A percentile compares a stretch with the other conserved stretches of the same genome.
Conservation (phyloP, 2,113 vertebrate species). For the Trogon surrucura region DNA sequence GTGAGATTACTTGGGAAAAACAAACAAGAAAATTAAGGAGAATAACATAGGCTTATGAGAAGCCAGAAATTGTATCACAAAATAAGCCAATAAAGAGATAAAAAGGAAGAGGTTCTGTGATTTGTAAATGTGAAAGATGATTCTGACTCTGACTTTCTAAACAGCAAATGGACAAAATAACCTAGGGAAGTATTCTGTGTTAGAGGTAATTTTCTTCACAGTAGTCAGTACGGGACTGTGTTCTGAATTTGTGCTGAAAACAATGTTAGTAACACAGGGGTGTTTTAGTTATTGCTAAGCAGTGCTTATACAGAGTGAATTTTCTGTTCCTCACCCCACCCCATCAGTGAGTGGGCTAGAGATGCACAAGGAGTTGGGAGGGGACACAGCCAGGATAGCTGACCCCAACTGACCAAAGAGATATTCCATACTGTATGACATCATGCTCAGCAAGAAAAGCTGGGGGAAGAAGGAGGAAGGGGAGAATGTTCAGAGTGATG, state of each 20-base stretch:
- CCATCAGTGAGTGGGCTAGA: too few relatives aligned
- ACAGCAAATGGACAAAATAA: background rate
- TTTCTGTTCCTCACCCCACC: too few relatives aligned
- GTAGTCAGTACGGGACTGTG: too few relatives aligned
- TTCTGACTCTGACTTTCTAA: background rate
- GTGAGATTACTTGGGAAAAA: background rate
- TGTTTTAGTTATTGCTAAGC: too few relatives aligned
- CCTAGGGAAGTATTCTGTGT: background rate
- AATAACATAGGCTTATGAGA: background rate
- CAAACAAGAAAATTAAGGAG: background rate
- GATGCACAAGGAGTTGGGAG: background rate
- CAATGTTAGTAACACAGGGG: too few relatives aligned
- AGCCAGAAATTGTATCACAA: background rate
- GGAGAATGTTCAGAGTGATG: too few relatives aligned
- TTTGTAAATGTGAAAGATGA: background rate
- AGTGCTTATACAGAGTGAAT: too few relatives aligned
- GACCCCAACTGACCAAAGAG: background rate
- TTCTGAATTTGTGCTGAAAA: too few relatives aligned
- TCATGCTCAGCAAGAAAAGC: too few relatives aligned
- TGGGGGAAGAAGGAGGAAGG: too few relatives aligned
- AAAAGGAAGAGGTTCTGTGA: background rate
- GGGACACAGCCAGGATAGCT: background rate
- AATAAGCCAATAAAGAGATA: background rate
- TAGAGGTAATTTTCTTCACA: background rate
- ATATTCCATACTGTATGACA: too few relatives aligned